Conservation (phyloP, 1,140 invertebrate genomes). For the Aphidius ervi region DNA sequence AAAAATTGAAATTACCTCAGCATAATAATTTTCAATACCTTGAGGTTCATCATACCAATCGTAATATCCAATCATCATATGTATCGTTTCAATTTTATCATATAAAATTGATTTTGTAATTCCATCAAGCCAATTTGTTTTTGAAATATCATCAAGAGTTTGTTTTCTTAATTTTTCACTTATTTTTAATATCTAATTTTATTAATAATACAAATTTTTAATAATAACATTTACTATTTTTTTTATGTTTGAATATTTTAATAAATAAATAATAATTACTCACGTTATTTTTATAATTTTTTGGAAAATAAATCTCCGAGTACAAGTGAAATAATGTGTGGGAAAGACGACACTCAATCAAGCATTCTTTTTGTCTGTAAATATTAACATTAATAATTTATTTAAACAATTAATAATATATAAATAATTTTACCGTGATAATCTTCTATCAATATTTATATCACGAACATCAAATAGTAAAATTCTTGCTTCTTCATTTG, state of each 20-base stretch:
- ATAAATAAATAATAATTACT: background rate
- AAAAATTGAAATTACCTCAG: background rate
- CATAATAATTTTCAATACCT: background rate
- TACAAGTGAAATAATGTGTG: background rate
- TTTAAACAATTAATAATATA: background rate
- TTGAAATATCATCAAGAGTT: background rate
- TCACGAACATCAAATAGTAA: background rate
- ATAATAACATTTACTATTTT: background rate
- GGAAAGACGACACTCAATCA: background rate
- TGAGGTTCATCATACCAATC: constrained; percentile 1
- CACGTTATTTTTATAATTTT: background rate
- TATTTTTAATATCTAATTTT: background rate
- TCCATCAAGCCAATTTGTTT: background rate
- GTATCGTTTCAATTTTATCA: background rate
- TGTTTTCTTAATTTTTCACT: background rate
- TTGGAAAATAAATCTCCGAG: constrained; percentile 3
- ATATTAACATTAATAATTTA: background rate
- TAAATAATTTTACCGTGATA: background rate
- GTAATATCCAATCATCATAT: constrained; percentile 7
- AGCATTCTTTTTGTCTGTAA: constrained; percentile 1
- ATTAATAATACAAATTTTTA: background rate
- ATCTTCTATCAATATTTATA: background rate
- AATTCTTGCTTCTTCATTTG: background rate
- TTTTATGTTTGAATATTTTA: background rate
- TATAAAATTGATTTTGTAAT: background rate